Base-by-base conservation (phyloP, 2,888 invertebrate genomes). In the Temnothorax unifasciatus region DNA sequence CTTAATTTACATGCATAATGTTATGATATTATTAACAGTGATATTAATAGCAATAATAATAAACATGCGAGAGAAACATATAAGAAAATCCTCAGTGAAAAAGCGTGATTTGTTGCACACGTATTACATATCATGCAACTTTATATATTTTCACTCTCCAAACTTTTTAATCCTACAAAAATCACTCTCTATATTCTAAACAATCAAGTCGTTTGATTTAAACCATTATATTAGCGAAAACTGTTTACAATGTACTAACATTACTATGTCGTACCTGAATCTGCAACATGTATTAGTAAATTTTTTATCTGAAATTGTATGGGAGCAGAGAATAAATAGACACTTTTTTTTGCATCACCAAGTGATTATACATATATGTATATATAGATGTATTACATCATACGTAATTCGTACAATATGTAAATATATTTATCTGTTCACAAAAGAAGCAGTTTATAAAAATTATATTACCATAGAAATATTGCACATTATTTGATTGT, bases 401-500 rank as follows among this genome's bases (percentile, higher is more conserved):
- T 91, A 90, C 81, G 85, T 87, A 83, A 85, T 71, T 89, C 82
- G 85, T 92, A 92, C 92, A 92, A 89, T 86, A 85, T 90, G 88
- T 90, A 91, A 91, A 92, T 90, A 92, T 92, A 92, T 69, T 73
- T 88, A 86, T 88, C 66, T 86, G 82, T 85, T 77, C 84, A 69
- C 82, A 68, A 84, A 85, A 84, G 86, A 90, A 90, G 89, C 86
- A 85, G 83, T 52, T 88, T 90, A 88, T 91, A 89, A 92, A 91
- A 91, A 87, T 85, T 87, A 82, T 86, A 89, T 86, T 88, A 89
- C 86, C 90, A 90, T 92, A 92, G 90, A 93, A 92, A 92, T 93
- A 93, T 93, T 93, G 94, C 93, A 93, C 93, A 85, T 88, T 75
- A 81, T 88, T 89, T 89, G 68, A 77, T 81, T 86, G 85, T 84